phyloP scores from a whole-genome alignment of 2,797 vertebrate species.

The Tamandua tetradactyla region DNA sequence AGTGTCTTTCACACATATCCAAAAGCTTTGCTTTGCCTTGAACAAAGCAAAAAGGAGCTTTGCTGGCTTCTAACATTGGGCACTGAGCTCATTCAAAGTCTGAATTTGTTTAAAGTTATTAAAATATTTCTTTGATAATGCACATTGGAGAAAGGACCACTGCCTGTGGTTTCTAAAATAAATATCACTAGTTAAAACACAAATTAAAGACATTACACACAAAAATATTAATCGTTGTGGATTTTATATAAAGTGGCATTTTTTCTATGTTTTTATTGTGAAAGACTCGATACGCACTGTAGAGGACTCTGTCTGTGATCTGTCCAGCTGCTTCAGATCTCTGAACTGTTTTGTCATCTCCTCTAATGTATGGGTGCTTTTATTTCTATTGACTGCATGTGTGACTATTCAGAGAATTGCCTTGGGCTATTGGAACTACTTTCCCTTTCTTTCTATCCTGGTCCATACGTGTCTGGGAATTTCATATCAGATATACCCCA shows the following conservation, averaged over 20 bases:
- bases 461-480: not conserved
- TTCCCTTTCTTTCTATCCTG: not conserved
- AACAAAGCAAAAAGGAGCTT: not conserved
- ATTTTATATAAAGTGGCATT: not conserved
- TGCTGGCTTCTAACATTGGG: not conserved
- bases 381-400: not conserved
- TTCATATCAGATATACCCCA: not conserved
- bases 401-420: too few species aligned
- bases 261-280: not conserved
- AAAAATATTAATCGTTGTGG: not conserved
- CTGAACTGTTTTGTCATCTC: not conserved
- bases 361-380: not conserved
- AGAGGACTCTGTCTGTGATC: not conserved
- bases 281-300: too few species aligned
- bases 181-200: not conserved
- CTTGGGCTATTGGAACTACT: not conserved
- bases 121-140: not conserved
- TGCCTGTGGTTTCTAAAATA: not conserved
- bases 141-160: not conserved
- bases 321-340: not conserved
- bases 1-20: not conserved
- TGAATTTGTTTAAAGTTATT: not conserved
- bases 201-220: not conserved
- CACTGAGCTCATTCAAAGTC: not conserved
- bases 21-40: not conserved